A percentile compares a stretch with the other conserved stretches of the same genome.
Evolutionary conservation across 2,888 invertebrate genomes (phyloP).

Genomic region (Sarcophaga variegata): DNA sequence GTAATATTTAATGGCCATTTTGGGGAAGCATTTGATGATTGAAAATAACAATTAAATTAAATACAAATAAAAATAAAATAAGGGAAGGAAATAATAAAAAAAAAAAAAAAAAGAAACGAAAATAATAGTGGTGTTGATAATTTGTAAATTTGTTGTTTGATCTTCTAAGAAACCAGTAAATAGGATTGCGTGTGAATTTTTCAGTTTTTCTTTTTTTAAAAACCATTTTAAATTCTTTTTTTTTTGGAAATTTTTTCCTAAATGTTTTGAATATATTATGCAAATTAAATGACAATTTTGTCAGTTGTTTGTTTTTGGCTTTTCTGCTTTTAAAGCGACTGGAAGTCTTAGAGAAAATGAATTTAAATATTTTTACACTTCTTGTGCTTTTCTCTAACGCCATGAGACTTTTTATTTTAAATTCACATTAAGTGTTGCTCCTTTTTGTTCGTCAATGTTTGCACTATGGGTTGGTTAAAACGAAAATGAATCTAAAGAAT

Average conservation of each 20-base stretch:
- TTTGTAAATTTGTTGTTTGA: slow-evolving; percentile 16
- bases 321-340: slow-evolving; percentile 13
- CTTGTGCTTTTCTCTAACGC: slow-evolving; percentile 9
- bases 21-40: slow-evolving; percentile 34
- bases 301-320: neutral
- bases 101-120: neutral
- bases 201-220: neutral
- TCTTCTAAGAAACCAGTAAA: neutral
- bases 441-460: slow-evolving; percentile 20
- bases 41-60: slow-evolving; percentile 29
- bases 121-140: slow-evolving; percentile 1
- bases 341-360: slow-evolving; percentile 17
- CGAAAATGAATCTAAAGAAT: no score
- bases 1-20: slow-evolving; percentile 25
- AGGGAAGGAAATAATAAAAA: neutral
- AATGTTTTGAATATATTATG: slow-evolving; percentile 47
- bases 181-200: slow-evolving; percentile 1
- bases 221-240: slow-evolving; percentile 18
- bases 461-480: slow-evolving; percentile 23
- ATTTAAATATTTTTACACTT: slow-evolving; percentile 41
- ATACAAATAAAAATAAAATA: neutral
- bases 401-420: slow-evolving; percentile 8
- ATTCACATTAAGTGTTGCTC: slow-evolving; percentile 43
- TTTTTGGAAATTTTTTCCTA: neutral
- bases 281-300: slow-evolving; percentile 51